Evolutionary conservation across 2,797 vertebrate genomes (phyloP).

Genomic region (Calcarius lapponicus): DNA sequence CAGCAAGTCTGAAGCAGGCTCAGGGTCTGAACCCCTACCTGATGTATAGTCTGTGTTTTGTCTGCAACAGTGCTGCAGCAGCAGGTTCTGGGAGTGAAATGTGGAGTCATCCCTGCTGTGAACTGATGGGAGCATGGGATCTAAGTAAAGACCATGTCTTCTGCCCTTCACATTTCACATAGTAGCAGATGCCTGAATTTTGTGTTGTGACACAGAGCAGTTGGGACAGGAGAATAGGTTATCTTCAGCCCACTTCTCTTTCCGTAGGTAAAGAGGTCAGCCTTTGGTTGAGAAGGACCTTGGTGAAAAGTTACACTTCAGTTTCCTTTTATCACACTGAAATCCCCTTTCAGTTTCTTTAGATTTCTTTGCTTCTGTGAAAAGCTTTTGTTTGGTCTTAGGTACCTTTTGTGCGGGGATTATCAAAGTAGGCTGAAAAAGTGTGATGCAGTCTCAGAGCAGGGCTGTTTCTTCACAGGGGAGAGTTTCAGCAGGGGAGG

Average conservation of each 20-base stretch:
- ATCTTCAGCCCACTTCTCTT: not conserved
- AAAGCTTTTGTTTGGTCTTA: not conserved
- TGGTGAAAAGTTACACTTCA: not conserved
- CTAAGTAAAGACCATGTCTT: not conserved
- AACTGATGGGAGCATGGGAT: fast-evolving
- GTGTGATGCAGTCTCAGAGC: not conserved
- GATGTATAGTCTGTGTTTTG: not conserved
- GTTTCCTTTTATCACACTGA: not conserved
- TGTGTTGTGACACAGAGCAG: not conserved
- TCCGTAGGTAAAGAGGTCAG: not conserved
- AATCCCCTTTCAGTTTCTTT: not conserved
- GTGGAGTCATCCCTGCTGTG: not conserved
- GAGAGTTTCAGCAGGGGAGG: not conserved
- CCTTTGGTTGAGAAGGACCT: not conserved
- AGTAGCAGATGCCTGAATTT: not conserved
- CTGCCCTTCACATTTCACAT: not conserved
- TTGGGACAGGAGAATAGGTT: not conserved
- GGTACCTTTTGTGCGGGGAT: fast-evolving
- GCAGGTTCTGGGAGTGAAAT: not conserved
- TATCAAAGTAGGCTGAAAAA: not conserved
- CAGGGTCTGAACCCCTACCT: not conserved
- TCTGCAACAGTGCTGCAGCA: not conserved
- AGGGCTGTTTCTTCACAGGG: not conserved
- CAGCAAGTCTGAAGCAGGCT: not conserved
- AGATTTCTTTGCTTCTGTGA: not conserved